A percentile compares a stretch with the other conserved stretches of the same genome.
phyloP scores from a whole-genome alignment of 2,113 vertebrate genomes.

The Amazona vittata region DNA sequence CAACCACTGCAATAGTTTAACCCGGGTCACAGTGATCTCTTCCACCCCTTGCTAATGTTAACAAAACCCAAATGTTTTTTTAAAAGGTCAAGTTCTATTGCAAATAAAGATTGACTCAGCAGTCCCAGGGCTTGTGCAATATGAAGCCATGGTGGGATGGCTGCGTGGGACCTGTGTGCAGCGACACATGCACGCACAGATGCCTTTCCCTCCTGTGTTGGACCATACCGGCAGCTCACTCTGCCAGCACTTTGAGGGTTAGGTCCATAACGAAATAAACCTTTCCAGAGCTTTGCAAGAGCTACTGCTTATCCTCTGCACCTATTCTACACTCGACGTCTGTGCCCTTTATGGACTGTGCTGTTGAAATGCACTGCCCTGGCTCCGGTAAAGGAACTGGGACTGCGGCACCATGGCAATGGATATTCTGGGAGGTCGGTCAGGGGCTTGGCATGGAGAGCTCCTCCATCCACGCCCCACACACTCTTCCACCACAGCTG shows the following conservation, averaged over 20 bases:
- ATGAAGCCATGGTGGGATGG: fast-evolving
- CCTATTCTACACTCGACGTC: neutral
- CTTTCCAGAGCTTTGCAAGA: neutral
- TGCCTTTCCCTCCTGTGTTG: too few relatives aligned
- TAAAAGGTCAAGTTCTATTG: neutral
- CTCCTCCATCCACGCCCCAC: neutral
- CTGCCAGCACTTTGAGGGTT: neutral
- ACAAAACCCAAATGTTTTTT: neutral
- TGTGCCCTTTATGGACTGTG: too few relatives aligned
- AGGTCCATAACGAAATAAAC: fast-evolving
- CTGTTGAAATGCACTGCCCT: neutral
- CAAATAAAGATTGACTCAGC: neutral
- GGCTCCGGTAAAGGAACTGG: neutral
- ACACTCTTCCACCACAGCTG: neutral
- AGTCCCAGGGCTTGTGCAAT: neutral
- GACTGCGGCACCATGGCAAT: fast-evolving
- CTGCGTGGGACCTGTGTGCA: fast-evolving
- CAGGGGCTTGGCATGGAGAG: neutral
- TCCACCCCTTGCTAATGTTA: neutral
- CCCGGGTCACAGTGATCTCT: neutral
- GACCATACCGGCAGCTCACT: fast-evolving
- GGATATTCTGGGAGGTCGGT: neutral
- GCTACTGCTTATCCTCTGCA: neutral
- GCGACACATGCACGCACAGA: fast-evolving
- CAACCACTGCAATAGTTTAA: neutral